Conservation (phyloP, 2,888 invertebrate genomes). For the Notodonta ziczac region DNA sequence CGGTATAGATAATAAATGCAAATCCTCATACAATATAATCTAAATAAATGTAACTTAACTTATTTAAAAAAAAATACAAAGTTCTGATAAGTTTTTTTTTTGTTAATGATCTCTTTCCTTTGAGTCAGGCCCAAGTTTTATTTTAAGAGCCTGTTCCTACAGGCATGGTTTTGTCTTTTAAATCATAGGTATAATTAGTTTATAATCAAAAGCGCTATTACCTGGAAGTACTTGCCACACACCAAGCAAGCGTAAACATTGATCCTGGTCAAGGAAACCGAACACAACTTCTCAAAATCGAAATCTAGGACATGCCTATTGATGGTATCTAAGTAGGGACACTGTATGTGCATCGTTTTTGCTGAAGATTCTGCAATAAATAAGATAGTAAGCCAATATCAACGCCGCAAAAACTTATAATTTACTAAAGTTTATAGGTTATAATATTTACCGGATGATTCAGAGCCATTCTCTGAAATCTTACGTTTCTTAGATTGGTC, state of each 20-base stretch:
- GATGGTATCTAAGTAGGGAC: constrained; percentile 99
- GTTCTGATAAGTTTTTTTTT: no score
- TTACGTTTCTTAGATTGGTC: constrained; percentile 59
- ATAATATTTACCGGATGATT: constrained; percentile 50
- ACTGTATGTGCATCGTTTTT: constrained; percentile 84
- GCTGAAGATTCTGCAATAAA: constrained; percentile 54
- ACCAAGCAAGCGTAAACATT: constrained; percentile 99
- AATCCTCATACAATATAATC: no score
- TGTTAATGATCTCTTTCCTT: no score
- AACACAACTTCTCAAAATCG: constrained; percentile 99
- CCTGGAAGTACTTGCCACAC: constrained; percentile 98
- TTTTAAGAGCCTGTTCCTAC: no score
- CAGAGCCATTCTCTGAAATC: constrained; percentile 56
- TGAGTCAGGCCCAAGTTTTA: no score
- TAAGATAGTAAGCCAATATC: background rate
- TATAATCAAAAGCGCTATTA: constrained; percentile 29
- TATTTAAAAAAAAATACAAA: no score
- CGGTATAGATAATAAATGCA: no score
- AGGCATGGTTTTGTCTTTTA: no score
- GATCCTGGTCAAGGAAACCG: constrained; percentile 98
- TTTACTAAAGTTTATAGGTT: constrained; percentile 35
- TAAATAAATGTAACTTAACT: no score
- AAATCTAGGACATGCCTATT: constrained; percentile 98
- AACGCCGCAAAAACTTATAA: background rate
- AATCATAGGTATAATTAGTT: no score